phyloP scores from a whole-genome alignment of 2,113 vertebrate genomes.

The Dolichallabes microphthalmus region DNA sequence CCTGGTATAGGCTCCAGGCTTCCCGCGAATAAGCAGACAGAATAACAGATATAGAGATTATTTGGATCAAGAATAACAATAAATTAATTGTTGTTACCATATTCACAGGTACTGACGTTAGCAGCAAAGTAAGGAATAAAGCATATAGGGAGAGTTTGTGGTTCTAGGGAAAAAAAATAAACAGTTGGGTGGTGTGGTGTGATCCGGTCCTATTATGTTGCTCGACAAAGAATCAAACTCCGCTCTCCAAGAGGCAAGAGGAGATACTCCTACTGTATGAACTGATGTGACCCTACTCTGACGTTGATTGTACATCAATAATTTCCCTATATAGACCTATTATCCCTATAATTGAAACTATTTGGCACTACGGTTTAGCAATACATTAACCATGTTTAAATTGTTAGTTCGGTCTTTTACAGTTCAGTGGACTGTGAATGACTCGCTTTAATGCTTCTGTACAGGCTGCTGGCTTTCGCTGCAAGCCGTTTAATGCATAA shows the following conservation, averaged over 20 bases:
- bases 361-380: neutral
- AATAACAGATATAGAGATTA: neutral
- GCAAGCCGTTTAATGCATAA: slow-evolving; percentile 11
- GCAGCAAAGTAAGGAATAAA: too few species aligned
- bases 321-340: neutral
- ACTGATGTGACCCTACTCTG: neutral
- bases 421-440: slow-evolving; percentile 23
- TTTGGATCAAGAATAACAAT: neutral
- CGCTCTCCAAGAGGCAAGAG: too few species aligned
- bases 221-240: too few species aligned
- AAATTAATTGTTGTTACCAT: neutral
- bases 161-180: too few species aligned
- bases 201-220: too few species aligned
- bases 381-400: neutral
- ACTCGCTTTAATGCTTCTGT: slow-evolving; percentile 18
- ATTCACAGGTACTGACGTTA: neutral
- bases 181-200: too few species aligned
- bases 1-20: too few species aligned
- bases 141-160: too few species aligned
- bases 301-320: neutral
- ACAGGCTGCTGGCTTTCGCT: neutral
- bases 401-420: slow-evolving; percentile 24
- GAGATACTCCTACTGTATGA: too few species aligned
- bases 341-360: neutral
- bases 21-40: too few species aligned